Conservation (phyloP, 2,113 vertebrate species). For the Raja brachyura region DNA sequence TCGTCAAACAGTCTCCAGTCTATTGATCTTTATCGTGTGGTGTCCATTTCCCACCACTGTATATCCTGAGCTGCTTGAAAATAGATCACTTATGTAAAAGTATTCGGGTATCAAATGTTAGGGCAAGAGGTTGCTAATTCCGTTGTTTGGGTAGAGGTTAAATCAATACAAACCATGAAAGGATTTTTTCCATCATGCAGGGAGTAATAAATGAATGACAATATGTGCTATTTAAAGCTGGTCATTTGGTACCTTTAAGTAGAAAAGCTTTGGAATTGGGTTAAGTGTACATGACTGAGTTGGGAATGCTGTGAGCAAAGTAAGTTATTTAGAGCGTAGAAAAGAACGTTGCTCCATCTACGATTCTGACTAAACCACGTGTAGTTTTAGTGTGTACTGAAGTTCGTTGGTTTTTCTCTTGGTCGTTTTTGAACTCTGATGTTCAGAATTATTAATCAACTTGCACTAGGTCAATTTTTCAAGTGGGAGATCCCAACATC, state of each 20-base stretch:
- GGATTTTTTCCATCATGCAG: neutral
- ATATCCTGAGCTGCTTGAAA: neutral
- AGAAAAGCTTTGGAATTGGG: neutral
- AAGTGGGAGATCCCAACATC: neutral
- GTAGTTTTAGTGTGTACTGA: no score
- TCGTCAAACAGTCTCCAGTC: neutral
- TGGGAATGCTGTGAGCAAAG: neutral
- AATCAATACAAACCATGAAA: neutral
- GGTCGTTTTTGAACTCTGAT: neutral
- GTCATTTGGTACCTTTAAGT: neutral
- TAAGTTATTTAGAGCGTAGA: neutral
- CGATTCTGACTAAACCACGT: neutral
- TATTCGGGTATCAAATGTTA: neutral
- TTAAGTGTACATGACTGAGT: neutral
- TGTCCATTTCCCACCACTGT: neutral
- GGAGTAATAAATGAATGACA: neutral
- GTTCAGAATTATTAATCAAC: neutral
- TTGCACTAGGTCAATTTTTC: neutral
- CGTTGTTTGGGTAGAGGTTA: neutral
- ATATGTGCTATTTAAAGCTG: neutral
- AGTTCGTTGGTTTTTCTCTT: neutral
- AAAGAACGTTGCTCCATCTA: neutral
- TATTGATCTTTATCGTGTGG: neutral
- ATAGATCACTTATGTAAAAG: neutral
- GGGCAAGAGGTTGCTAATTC: neutral